Base-by-base conservation (phyloP, 2,888 invertebrate species). In the Papilio protenor region DNA sequence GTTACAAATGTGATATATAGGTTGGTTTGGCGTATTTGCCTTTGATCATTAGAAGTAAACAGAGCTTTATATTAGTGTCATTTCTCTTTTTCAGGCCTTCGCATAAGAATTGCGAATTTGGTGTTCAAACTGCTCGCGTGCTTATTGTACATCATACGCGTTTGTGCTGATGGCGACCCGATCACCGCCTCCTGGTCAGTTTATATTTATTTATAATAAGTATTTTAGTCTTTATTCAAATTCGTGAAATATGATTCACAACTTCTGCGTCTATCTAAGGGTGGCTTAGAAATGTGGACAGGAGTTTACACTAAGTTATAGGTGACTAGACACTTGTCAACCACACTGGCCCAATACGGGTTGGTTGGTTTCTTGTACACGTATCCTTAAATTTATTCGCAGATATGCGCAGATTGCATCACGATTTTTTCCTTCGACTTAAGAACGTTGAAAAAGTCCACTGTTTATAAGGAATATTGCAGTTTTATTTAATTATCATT, bases 101-200 rank as follows among this genome's bases (percentile, higher is more conserved):
- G 99, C 91, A 99, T 99, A 95, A 98, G 99, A 90, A 98, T 99
- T 92, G 99, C 98, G 87, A 99, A 99, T 95, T 96, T 99, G 94
- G 97, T 99, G 95, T 98, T 99, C 96, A 99, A 99, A 95, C 96
- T 99, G 87, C 96, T 99, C 92, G 98, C 99, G 92, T 99, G 99
- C 95, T 96, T 98, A 92, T 96, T 99, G 91, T 99, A 99, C 95
- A 98, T 99, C 95, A 97, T 98, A 91, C 96, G 99, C 87, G 99
- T 99, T 84, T 96, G 98, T 90, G 97, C 97, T 88, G 99, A 99
- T 95, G 96, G 96, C 90, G 97, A 98, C 92, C 98, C 98, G 79
- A 98, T 97, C 83, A 96, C 96, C 86, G 98, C 98, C 86, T 96
- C 97, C 88, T 98, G 98, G 98, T 98, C 92, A 97, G 97, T 95